phyloP scores from a whole-genome alignment of 2,888 invertebrate genomes.

The Drosophila yooni region DNA sequence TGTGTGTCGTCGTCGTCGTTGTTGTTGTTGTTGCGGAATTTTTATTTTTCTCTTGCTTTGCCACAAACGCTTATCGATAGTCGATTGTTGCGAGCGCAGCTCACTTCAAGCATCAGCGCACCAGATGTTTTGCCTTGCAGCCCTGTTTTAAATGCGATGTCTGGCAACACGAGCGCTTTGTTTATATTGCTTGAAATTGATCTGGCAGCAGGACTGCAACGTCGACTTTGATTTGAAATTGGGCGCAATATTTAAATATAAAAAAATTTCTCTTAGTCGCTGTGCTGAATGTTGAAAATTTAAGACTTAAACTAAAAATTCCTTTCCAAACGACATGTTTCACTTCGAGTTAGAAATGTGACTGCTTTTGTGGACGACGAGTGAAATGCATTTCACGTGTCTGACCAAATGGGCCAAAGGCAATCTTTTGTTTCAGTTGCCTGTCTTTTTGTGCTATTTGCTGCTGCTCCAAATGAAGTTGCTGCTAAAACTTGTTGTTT shows the following conservation, averaged over 20 bases:
- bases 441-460: conserved; percentile 16
- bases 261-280: neutral
- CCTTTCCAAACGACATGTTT: neutral
- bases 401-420: conserved; percentile 38
- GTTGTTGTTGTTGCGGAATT: conserved; percentile 65
- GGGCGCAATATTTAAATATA: conserved; percentile 15
- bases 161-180: conserved; percentile 28
- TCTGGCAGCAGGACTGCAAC: conserved; percentile 29
- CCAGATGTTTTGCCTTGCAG: conserved; percentile 40
- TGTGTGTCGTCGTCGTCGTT: conserved; percentile 24
- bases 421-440: conserved; percentile 31
- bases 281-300: neutral
- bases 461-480: conserved; percentile 19
- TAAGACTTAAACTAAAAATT: neutral
- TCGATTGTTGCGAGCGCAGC: conserved; percentile 41
- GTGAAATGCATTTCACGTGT: conserved; percentile 49
- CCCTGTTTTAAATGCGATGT: conserved; percentile 13
- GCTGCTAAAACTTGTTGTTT: conserved; percentile 20
- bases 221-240: neutral
- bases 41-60: conserved; percentile 59
- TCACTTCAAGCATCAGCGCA: conserved; percentile 42
- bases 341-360: neutral
- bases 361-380: conserved; percentile 7
- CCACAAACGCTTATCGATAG: conserved; percentile 53
- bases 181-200: conserved; percentile 7